Base-by-base conservation (phyloP, 1,140 invertebrate species). In the Heliconius melpomene region DNA sequence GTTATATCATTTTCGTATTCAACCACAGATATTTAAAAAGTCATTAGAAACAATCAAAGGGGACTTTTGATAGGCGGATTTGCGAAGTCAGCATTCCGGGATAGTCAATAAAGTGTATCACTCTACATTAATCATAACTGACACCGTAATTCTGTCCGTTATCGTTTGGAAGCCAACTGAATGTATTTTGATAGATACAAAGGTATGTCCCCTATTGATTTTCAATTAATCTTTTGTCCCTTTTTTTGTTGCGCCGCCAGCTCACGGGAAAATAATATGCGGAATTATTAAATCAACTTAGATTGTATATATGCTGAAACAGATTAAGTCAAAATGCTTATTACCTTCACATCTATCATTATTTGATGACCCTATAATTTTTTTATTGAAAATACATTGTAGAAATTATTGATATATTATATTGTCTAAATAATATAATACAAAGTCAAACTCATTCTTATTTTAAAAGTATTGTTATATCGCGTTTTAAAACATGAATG, bases 221-320 rank as follows among this genome's bases (percentile, higher is more conserved):
- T 91, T 91, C 89, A 93, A 93, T 92, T 92, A 92, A 91, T 93
- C 88, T 91, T 91, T 89, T 91, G 89, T 90, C 86, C 90, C 85
- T 87, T 85, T 89, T 90, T 86, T 81, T 85, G 84, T 86, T 89
- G 85, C 81, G 89, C 87, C 85, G 85, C 85, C 88, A 86, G 89
- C 88, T 87, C 86, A 86, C 87, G 79, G 77, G 81, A 66, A 74
- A 73, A 81, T 77, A 75, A 72, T 79, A 76, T 83, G 80, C 78
- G 82, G 50, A 79, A 76, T 73, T 77, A n/a, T 60, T 82, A 76
- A 76, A 66, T 26, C 23, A 66, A 76, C 3, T 23, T 26, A 16
- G 9, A 16, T 66, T 66, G 60, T 3, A 2, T 66, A 66, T 66
- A 11, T 66, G 60, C 0, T 6, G 9, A 66, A 26, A 66, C 16